Evolutionary conservation across 2,797 vertebrate species (phyloP), one percentile per base, ranked within the genome.

Genomic region (Enteromius fasciolatus): DNA sequence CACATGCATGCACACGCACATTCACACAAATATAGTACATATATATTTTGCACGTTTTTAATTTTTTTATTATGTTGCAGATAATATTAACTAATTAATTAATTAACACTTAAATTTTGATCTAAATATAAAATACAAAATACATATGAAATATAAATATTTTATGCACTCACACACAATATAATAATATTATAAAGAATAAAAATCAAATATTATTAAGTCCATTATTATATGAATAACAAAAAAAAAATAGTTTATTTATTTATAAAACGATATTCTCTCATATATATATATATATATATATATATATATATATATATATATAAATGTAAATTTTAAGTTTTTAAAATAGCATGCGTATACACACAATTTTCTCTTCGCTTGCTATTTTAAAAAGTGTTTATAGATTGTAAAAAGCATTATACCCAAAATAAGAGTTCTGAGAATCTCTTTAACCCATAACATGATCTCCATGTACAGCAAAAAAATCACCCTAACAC

Each of bases 381-480:
- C 1, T 12, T 12, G 4, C 54, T 59, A 4, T 12, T 59, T 59
- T 59, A 4, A 23, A 57, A 23, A 33, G 54, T 23, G 54, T 8
- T 52, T 52, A 52, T 18, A 52, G 18, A 52, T 52, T 52, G 18
- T 52, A 52, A 52, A 18, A 52, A 52, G 9, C n/a, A 59, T 54
- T 54, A 10, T n/a, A 54, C 20, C 7, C 52, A 54, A 54, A n/a
- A n/a, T 54, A n/a, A 10, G 20, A n/a, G 20, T 23, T 54, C n/a
- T 10, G 52, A 54, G 57, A 59, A 59, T 33, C 1, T 33, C 31
- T 33, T 18, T 52, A 18, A 31, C 25, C 14, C n/a, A 28, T 46
- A 46, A 23, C 23, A 31, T 69, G 78, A 69, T 54, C 77, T 79
- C 3, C 28, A 17, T 69, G 66, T 69, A 69, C 23, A 78, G 46